Conservation (phyloP, 2,888 invertebrate species). For the Therioaphis trifolii region DNA sequence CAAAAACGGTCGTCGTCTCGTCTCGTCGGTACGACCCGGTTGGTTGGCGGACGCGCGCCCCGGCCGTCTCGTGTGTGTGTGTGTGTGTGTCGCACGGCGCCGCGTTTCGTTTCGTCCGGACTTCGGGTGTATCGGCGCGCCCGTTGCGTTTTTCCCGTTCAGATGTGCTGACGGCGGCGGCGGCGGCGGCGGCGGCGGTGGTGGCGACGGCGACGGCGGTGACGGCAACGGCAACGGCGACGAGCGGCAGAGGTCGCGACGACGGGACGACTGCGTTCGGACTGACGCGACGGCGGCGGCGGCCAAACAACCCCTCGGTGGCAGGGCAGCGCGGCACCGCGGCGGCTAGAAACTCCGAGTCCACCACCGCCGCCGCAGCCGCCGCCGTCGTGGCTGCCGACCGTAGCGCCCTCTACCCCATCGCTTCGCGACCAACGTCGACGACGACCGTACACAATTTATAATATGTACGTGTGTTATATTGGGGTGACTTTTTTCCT, state of each 20-base stretch:
- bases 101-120: no score
- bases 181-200: background rate
- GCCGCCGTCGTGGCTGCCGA: background rate
- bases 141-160: no score
- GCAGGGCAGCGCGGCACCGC: constrained; percentile 57
- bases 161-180: background rate
- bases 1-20: background rate
- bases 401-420: constrained; percentile 56
- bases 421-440: background rate
- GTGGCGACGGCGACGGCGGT: background rate
- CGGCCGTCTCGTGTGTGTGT: no score
- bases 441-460: constrained; percentile 8
- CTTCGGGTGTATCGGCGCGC: no score
- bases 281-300: constrained; percentile 47
- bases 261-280: constrained; percentile 62
- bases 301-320: constrained; percentile 55
- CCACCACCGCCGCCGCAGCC: constrained; percentile 14
- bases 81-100: no score
- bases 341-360: constrained; percentile 1
- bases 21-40: background rate
- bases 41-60: background rate
- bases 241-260: constrained; percentile 56
- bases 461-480: constrained; percentile 18
- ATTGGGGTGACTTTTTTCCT: constrained; percentile 29
- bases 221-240: constrained; percentile 1